A percentile compares a stretch with the other conserved stretches of the same genome.
phyloP scores from a whole-genome alignment of 2,113 vertebrate genomes.

The Ceyx margarethae region DNA sequence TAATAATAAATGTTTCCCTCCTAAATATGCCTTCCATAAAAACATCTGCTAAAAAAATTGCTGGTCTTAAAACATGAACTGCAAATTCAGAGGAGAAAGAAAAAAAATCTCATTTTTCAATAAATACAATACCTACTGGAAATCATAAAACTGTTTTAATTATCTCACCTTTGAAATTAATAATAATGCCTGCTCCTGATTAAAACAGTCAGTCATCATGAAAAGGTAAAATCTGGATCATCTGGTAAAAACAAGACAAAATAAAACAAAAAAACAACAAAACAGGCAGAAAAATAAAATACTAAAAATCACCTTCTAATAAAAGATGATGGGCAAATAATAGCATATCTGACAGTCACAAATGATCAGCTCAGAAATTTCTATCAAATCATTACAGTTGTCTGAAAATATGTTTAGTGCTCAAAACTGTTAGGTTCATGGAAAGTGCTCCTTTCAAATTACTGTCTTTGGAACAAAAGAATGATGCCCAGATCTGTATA shows the following conservation, averaged over 20 bases:
- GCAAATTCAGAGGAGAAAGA: neutral
- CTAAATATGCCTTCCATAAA: neutral
- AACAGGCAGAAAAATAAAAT: neutral
- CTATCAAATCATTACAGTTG: neutral
- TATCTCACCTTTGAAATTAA: neutral
- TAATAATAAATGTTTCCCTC: neutral
- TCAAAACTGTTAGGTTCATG: neutral
- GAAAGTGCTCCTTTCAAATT: neutral
- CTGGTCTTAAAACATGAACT: neutral
- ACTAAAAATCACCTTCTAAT: neutral
- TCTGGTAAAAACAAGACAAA: neutral
- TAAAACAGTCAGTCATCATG: neutral
- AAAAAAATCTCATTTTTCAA: neutral
- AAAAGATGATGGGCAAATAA: neutral
- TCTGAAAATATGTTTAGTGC: conserved; percentile 18
- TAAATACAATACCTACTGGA: neutral
- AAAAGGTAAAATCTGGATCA: neutral
- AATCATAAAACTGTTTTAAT: neutral
- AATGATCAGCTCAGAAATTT: conserved; percentile 10
- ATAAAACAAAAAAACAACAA: neutral
- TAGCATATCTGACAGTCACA: neutral
- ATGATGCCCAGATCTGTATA: neutral
- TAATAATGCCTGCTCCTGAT: neutral
- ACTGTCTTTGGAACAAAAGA: conserved; percentile 22
- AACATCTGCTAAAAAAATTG: neutral